Base-by-base conservation (phyloP, 2,888 invertebrate species). In the Drosophila vallismaia region DNA sequence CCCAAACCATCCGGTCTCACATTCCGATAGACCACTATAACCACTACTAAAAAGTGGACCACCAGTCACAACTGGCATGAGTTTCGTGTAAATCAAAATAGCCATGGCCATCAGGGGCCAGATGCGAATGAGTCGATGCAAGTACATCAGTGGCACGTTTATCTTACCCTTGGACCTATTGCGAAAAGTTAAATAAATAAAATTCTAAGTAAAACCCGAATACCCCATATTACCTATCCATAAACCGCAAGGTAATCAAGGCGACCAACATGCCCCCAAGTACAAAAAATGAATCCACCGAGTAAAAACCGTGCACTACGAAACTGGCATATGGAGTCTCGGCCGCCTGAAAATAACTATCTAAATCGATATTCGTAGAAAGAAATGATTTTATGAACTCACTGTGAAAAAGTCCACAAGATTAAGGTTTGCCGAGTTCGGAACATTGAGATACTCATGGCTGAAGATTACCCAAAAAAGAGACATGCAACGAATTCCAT, bases 401-500 rank as follows among this genome's bases (percentile, higher is more conserved):
- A 86, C 82, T 51, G 55, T 29, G 26, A 73, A 7, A 4, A 78
- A 52, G 24, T 73, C 71, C 9, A 80, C 28, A 1, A 62, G 46
- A 49, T 90, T 62, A 0, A 60, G 14, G 36, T 52, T 66, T 1
- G 79, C 24, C 5, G 54, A 12, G 2, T 0, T 19, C 4, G 8
- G 31, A 1, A 19, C 49, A 9, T 1, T 31, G 8, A 14, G 24
- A 29, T 76, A 78, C 29, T 75, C 62, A 46, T 92, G 92, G 3
- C 87, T 88, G 5, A 79, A 76, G 7, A 92, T 68, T 2, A 92
- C 87, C 92, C 92, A 92, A 49, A 91, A 71, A 28, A 91, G 88
- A 9, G 90, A 91, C 12, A 92, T 58, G 12, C 88, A 85, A 38
- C 91, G 79, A 3, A 92, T 79, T 5, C 92, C 92, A 75, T 91